phyloP scores from a whole-genome alignment of 2,797 vertebrate genomes.

The Todus mexicanus region DNA sequence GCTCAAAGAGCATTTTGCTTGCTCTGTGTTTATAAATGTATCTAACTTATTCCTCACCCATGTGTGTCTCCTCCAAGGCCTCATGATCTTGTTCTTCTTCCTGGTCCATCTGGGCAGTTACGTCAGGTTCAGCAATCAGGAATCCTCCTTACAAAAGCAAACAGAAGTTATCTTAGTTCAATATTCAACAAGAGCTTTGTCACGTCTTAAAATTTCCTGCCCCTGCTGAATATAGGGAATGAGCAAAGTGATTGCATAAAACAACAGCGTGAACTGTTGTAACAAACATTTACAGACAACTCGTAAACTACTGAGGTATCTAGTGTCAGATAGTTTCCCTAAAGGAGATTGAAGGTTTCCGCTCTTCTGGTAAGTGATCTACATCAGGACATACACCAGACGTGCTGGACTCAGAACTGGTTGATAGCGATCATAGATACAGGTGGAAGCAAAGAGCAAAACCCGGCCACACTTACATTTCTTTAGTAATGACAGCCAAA shows the following conservation, averaged over 20 bases:
- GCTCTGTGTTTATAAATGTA: not conserved
- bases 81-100: not conserved
- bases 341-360: not conserved
- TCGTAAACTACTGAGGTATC: not conserved
- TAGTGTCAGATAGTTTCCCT: not conserved
- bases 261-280: not conserved
- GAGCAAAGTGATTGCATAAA: not conserved
- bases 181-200: not conserved
- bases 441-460: not conserved
- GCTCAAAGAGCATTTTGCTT: not conserved
- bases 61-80: not conserved
- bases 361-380: not conserved
- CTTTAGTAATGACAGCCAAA: not conserved
- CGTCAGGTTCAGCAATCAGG: not conserved
- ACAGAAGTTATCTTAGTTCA: not conserved
- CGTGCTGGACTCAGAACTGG: accelerated
- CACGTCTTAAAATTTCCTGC: not conserved
- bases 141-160: not conserved
- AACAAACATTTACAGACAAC: not conserved
- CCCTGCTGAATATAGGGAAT: not conserved
- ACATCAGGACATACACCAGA: not conserved
- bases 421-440: not conserved
- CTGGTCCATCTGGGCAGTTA: not conserved
- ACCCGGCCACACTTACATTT: not conserved
- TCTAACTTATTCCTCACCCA: not conserved